Evolutionary conservation across 2,888 invertebrate species (phyloP).

Genomic region (Euzophera pinguis): DNA sequence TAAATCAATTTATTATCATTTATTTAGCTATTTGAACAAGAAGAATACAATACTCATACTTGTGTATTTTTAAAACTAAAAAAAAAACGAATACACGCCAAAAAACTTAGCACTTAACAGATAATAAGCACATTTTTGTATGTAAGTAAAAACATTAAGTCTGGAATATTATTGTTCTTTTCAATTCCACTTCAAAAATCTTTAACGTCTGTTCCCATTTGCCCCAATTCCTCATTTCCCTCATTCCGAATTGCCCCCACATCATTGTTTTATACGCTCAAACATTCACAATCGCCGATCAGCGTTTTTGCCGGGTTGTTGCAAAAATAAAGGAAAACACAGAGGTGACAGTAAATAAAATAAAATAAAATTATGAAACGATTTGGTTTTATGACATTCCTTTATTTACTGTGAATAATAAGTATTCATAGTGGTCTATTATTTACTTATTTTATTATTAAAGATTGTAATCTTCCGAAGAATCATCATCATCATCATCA

Average conservation of each 20-base stretch:
- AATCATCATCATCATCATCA: too few relatives aligned
- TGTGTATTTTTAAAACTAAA: not conserved
- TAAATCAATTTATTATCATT: too few relatives aligned
- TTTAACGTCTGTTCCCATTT: not conserved
- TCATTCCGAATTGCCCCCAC: slow-evolving; percentile 6
- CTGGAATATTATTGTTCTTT: not conserved
- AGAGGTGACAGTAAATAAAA: not conserved
- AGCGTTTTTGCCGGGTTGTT: slow-evolving; percentile 36
- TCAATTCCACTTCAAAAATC: not conserved
- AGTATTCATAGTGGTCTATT: too few relatives aligned
- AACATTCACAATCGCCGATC: slow-evolving; percentile 47
- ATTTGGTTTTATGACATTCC: too few relatives aligned
- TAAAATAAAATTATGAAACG: too few relatives aligned
- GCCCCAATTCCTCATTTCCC: not conserved
- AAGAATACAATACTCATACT: too few relatives aligned
- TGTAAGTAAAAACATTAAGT: not conserved
- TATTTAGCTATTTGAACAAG: too few relatives aligned
- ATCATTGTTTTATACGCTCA: slow-evolving; percentile 29
- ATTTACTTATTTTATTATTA: too few relatives aligned
- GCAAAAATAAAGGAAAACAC: not conserved
- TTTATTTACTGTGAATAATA: too few relatives aligned
- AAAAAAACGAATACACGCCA: not conserved
- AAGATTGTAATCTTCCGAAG: too few relatives aligned
- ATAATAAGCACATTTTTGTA: slow-evolving; percentile 1
- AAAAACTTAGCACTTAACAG: not conserved